Evolutionary conservation across 2,113 vertebrate species (phyloP).

Genomic region (Guaruba guarouba): DNA sequence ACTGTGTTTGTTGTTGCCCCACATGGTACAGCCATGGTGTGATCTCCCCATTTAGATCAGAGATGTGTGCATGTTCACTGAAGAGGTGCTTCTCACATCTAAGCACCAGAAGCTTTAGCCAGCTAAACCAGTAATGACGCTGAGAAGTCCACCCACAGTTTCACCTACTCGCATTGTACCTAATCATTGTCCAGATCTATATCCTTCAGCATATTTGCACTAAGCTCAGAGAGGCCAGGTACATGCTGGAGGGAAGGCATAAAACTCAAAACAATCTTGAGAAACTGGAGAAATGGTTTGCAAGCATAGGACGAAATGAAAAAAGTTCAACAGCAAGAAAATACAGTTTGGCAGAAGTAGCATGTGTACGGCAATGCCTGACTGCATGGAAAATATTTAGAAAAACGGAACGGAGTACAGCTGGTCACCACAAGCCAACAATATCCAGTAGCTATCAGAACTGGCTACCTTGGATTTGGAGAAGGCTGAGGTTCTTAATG

Average conservation of each 20-base stretch:
- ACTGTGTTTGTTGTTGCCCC: neutral
- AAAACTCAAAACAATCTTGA: neutral
- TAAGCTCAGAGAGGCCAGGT: neutral
- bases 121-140: neutral
- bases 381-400: neutral
- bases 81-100: neutral
- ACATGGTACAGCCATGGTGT: accelerated
- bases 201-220: neutral
- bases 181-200: neutral
- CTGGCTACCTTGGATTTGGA: too few relatives aligned
- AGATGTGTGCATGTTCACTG: neutral
- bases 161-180: neutral
- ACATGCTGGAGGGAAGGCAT: neutral
- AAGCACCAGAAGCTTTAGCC: neutral
- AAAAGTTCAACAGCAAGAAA: neutral
- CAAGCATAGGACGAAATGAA: neutral
- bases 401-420: neutral
- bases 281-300: neutral
- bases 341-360: neutral
- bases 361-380: neutral
- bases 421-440: neutral
- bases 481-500: too few relatives aligned
- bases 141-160: neutral
- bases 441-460: neutral
- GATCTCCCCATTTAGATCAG: neutral